Conservation (phyloP, 2,888 invertebrate genomes). For the Incurvaria masculella region DNA sequence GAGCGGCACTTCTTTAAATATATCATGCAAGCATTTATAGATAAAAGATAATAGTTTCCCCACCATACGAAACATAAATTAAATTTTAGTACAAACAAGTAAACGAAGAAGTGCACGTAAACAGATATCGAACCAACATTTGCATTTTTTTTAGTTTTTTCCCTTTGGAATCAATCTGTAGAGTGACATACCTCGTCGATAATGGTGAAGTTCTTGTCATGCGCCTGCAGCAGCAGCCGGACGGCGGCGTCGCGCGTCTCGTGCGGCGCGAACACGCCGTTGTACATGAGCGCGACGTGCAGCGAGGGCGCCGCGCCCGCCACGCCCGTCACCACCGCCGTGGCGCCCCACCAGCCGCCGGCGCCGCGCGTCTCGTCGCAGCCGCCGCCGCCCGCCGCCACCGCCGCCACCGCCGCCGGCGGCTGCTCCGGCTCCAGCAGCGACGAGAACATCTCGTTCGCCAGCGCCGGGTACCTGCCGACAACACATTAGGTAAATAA, state of each 20-base stretch:
- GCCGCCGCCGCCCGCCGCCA: constrained; percentile 52
- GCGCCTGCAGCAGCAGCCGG: constrained; percentile 64
- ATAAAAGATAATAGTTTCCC: not conserved
- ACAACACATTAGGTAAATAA: too few species aligned
- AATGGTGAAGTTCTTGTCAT: constrained; percentile 70
- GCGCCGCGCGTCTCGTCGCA: constrained; percentile 57
- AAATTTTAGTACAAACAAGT: not conserved
- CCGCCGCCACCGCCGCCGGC: constrained; percentile 69
- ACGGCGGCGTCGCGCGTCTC: constrained; percentile 65
- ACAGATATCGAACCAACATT: not conserved
- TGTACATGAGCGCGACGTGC: constrained; percentile 77
- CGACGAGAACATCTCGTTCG: constrained; percentile 80
- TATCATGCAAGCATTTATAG: not conserved
- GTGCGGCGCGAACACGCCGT: constrained; percentile 69
- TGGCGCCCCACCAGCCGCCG: constrained; percentile 81
- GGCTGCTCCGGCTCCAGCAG: constrained; percentile 66
- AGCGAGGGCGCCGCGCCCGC: constrained; percentile 78
- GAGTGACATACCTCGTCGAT: constrained; percentile 63
- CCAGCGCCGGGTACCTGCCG: constrained; percentile 63
- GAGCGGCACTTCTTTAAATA: too few species aligned
- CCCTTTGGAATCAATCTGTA: not conserved
- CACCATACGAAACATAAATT: not conserved
- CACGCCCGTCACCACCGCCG: constrained; percentile 80
- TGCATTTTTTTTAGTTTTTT: too few species aligned
- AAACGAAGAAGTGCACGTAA: not conserved